Percentiles rank a stretch among this genome's conserved stretches.
These are phyloP conservation scores for Notolepis coatsorum DNA, from an alignment of 2,797 vertebrate species.

Conservation along the genomic window DNA sequence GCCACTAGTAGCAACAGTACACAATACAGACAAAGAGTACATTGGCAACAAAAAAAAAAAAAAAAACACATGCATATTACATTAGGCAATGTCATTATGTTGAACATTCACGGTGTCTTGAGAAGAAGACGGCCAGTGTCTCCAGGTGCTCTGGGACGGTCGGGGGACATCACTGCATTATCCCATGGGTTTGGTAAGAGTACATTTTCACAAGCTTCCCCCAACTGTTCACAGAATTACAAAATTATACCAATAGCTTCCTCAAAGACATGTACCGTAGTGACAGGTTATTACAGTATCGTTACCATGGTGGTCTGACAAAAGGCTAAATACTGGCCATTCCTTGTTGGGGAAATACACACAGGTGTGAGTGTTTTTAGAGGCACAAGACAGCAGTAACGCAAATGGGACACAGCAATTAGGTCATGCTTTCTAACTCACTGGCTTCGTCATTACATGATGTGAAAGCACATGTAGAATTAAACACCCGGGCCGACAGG, in stretches of 20 bases:
- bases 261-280: constrained; percentile 27
- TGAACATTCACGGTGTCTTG: constrained; percentile 11
- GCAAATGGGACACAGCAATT: constrained; percentile 2
- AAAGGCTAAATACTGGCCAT: constrained; percentile 58
- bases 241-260: constrained; percentile 26
- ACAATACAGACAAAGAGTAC: constrained; percentile 24
- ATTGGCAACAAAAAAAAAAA: too few relatives aligned
- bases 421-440: constrained; percentile 19
- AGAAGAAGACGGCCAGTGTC: constrained; percentile 22
- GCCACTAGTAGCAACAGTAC: constrained; percentile 44
- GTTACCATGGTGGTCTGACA: constrained; percentile 35
- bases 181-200: constrained; percentile 48
- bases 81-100: constrained; percentile 23
- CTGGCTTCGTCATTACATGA: background rate
- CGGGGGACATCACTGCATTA: constrained; percentile 20
- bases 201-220: constrained; percentile 48
- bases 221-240: constrained; percentile 46
- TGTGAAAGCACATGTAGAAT: background rate
- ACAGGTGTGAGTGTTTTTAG: constrained; percentile 16
- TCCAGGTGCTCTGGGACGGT: constrained; percentile 9
- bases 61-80: constrained; percentile 26
- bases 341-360: constrained; percentile 34
- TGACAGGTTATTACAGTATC: constrained; percentile 25
- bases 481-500: constrained; percentile 20
- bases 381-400: constrained; percentile 67